These are phyloP conservation scores for Patiria miniata DNA, from an alignment of 35 echinoderm and acorn worm genomes.

Conservation along the genomic window DNA sequence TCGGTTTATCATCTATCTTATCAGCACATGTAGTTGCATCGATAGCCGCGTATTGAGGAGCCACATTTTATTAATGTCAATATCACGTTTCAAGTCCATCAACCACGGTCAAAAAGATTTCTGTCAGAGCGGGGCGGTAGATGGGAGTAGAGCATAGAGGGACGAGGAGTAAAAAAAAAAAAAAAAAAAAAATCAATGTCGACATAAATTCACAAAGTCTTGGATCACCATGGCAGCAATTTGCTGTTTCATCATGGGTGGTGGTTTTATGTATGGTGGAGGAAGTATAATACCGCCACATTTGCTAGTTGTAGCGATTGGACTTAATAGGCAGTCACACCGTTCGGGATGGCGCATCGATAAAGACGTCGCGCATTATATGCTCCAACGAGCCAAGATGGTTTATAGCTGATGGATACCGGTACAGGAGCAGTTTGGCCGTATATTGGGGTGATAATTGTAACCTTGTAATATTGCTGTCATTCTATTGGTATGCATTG, in stretches of 20 bases:
- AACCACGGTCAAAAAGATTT: conserved; percentile 20
- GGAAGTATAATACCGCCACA: too few species aligned
- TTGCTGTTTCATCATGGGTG: background rate
- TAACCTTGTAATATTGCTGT: too few species aligned
- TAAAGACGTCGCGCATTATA: conserved; percentile 4
- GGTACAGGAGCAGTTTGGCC: too few species aligned
- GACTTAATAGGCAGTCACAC: conserved; percentile 18
- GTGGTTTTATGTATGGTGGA: too few species aligned
- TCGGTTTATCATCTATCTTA: background rate
- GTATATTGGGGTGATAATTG: too few species aligned
- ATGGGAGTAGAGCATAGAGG: background rate
- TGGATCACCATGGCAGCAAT: conserved; percentile 11
- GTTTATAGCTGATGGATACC: conserved; percentile 9
- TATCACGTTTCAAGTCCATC: conserved; percentile 22
- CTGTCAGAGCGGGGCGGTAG: background rate
- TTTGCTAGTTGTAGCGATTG: background rate
- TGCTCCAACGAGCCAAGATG: conserved; percentile 8
- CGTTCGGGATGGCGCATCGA: background rate
- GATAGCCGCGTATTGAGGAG: background rate
- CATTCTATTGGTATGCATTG: too few species aligned
- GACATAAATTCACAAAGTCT: conserved; percentile 26
- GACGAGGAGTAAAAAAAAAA: background rate
- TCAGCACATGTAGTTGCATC: conserved; percentile 15
- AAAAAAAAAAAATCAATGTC: conserved; percentile 19
- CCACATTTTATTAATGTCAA: conserved; percentile 31